Conservation (phyloP, 1,140 invertebrate genomes). For the Pogonognathellus flavescens region DNA sequence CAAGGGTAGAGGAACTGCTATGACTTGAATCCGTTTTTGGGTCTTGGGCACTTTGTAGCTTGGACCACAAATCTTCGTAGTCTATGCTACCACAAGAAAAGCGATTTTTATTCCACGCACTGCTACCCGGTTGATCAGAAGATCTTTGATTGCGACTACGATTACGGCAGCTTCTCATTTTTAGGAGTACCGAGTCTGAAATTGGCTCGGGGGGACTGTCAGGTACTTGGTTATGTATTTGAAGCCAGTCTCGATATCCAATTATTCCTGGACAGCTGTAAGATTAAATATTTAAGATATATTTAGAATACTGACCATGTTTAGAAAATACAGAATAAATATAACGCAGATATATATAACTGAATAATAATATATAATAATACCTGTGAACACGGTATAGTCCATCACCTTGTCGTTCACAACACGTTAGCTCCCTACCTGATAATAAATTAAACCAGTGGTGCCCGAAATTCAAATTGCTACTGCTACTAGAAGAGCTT, state of each 20-base stretch:
- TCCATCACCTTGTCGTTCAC: slow-evolving; percentile 60
- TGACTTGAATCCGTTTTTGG: slow-evolving; percentile 57
- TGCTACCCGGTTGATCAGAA: slow-evolving; percentile 46
- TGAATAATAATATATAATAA: too few relatives aligned
- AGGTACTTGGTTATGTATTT: slow-evolving; percentile 62
- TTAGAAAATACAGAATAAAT: too few relatives aligned
- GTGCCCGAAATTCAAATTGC: slow-evolving; percentile 58
- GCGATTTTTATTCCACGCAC: slow-evolving; percentile 52
- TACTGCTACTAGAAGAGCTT: slow-evolving; percentile 58
- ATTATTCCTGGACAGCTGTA: slow-evolving; percentile 63
- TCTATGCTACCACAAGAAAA: slow-evolving; percentile 59
- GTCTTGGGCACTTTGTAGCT: slow-evolving; percentile 59
- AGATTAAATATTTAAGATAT: too few relatives aligned
- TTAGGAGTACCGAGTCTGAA: slow-evolving; percentile 63
- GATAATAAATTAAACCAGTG: slow-evolving; percentile 63
- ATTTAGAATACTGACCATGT: too few relatives aligned
- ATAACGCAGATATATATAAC: too few relatives aligned
- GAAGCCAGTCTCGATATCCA: slow-evolving; percentile 62
- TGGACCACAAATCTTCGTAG: slow-evolving; percentile 60
- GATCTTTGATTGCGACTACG: slow-evolving; percentile 51
- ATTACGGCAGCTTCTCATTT: slow-evolving; percentile 61
- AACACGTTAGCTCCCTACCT: slow-evolving; percentile 58
- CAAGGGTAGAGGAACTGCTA: slow-evolving; percentile 63
- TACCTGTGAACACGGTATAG: slow-evolving; percentile 59
- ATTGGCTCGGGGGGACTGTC: slow-evolving; percentile 63